Conservation (phyloP, 2,888 invertebrate species). For the Orthonevra nobilis region DNA sequence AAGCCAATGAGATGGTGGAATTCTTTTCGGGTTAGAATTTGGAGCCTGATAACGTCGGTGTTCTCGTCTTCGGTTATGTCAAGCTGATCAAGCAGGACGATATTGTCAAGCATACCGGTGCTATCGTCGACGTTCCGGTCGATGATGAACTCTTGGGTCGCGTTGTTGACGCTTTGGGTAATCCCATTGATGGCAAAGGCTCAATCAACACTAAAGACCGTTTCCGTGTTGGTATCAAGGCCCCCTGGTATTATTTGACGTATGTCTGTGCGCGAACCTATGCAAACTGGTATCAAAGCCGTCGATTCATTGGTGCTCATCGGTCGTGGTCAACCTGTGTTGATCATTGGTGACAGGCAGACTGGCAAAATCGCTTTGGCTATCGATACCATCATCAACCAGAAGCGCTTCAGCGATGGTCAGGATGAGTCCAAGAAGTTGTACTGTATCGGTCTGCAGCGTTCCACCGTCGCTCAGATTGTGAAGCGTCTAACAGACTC, state of each 20-base stretch:
- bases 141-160: slow-evolving; percentile 96
- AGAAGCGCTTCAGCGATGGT: slow-evolving; percentile 98
- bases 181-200: slow-evolving; percentile 93
- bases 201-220: slow-evolving; percentile 88
- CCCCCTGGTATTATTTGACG: slow-evolving; percentile 99
- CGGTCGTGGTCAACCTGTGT: slow-evolving; percentile 99
- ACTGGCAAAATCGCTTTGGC: slow-evolving; percentile 99
- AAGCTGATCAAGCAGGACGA: slow-evolving; percentile 99
- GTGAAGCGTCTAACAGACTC: slow-evolving; percentile 94
- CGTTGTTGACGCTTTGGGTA: slow-evolving; percentile 98
- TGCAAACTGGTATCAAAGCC: slow-evolving; percentile 99
- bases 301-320: slow-evolving; percentile 99
- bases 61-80: slow-evolving; percentile 99
- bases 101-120: slow-evolving; percentile 99
- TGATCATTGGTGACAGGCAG: slow-evolving; percentile 99
- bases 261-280: slow-evolving; percentile 98
- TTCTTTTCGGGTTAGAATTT: slow-evolving; percentile 99
- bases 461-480: slow-evolving; percentile 99
- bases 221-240: slow-evolving; percentile 94
- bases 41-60: slow-evolving; percentile 99
- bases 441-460: slow-evolving; percentile 99
- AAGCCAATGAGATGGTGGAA: slow-evolving; percentile 99
- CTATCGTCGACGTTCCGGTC: slow-evolving; percentile 99
- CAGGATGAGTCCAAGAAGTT: slow-evolving; percentile 98
- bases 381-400: slow-evolving; percentile 99